A percentile compares a stretch with the other conserved stretches of the same genome.
phyloP scores from a whole-genome alignment of 2,797 vertebrate genomes.

The Scleropages formosus region DNA sequence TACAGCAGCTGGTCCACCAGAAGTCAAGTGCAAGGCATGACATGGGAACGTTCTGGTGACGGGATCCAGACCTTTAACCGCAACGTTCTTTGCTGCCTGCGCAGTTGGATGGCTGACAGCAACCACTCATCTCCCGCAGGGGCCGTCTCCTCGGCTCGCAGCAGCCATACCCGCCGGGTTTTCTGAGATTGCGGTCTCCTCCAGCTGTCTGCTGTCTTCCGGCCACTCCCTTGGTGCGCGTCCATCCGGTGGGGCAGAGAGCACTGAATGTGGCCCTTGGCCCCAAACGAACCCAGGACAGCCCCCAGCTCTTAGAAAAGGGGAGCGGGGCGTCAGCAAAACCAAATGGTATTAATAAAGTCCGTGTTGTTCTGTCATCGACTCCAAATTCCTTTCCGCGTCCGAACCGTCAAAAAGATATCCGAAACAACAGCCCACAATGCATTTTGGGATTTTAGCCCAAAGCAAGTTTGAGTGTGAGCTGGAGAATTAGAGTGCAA shows the following conservation, averaged over 20 bases:
- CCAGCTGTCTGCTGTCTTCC: constrained; percentile 66
- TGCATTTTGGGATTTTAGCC: constrained; percentile 22
- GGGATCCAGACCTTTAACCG: neutral
- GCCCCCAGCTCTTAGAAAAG: constrained; percentile 52
- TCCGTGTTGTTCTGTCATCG: constrained; percentile 30
- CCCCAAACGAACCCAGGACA: constrained; percentile 35
- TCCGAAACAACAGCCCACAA: constrained; percentile 38
- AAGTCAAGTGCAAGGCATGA: neutral
- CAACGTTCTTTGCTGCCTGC: neutral
- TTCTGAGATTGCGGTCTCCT: constrained; percentile 11
- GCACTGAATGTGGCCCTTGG: constrained; percentile 39
- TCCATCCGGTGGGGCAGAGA: constrained; percentile 32
- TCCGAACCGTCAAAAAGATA: neutral
- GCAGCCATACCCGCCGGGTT: too few species aligned
- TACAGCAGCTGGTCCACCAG: neutral
- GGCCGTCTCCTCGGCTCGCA: too few species aligned
- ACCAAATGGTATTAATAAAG: constrained; percentile 43
- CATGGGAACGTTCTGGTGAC: neutral
- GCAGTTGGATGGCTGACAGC: neutral
- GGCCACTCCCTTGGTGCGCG: constrained; percentile 54
- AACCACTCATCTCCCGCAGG: neutral
- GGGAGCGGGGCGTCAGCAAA: constrained; percentile 33
- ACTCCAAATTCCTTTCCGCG: constrained; percentile 22
- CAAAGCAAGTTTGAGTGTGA: neutral
- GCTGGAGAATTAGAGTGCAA: neutral